Evolutionary conservation across 2,888 invertebrate genomes (phyloP), one percentile per base, ranked within the genome.

Genomic region (Drosophila bunnanda): DNA sequence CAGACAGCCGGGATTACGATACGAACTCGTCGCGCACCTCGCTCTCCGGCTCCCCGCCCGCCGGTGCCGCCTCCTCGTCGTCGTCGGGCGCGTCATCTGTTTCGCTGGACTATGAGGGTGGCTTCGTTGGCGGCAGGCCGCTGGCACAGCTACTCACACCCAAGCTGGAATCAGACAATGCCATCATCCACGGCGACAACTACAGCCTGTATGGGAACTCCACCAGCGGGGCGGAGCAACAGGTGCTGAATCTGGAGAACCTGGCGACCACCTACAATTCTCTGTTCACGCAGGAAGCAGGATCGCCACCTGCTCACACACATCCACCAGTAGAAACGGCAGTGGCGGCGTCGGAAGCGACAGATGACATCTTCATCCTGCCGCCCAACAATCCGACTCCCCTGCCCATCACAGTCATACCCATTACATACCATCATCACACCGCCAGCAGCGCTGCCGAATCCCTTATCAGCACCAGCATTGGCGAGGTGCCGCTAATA

Each of bases 231-330:
- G 88, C 89, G 79, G 88, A 90, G 80, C 90, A 90, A 90, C 91
- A 91, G 91, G 91, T 91, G 91, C 90, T 90, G 77, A 89, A 89
- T 77, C 88, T 91, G 86, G 89, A 84, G 78, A 12, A 32, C 12
- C 77, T 89, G 55, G 71, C 84, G 73, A 77, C 78, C 60, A 82
- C 76, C 53, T 89, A 79, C 52, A 87, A 77, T 44, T 71, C 83
- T 15, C 64, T 85, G 17, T 83, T 73, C 34, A 41, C 65, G 25
- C 68, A 77, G 38, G 65, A 75, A 59, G n/a, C 76, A 61, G 53
- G 59, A 43, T 66, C 75, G 17, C 74, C 67, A 60, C 73, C 54
- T 12, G 75, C 54, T 17, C 55, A 70, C 32, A 59, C 48, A 32
- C 32, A 65, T 43, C 32, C 55, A 8, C 39, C 54, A 53, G 36